Evolutionary conservation across 2,797 vertebrate genomes (phyloP), one percentile per base, ranked within the genome.

Genomic region (Rousettus madagascariensis): DNA sequence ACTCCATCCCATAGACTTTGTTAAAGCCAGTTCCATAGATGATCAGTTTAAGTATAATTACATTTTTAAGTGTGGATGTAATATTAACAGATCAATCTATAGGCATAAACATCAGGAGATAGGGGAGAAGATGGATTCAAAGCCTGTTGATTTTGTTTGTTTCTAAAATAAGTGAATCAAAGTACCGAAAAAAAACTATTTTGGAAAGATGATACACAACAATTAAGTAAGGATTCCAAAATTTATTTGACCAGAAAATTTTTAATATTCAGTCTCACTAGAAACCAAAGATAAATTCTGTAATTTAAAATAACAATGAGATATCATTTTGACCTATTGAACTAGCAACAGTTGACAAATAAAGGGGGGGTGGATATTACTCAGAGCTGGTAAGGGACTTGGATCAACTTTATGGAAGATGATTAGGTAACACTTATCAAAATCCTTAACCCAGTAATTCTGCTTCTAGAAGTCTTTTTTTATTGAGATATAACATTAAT

Each of bases 21-120:
- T 90, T 90, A 95, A 93, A 95, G 20, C 19, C 71, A 51, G 46
- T 79, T 96, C 59, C 80, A 43, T 86, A 95, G 93, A 83, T 69
- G 66, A 92, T 94, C 51, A 8, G 15, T 87, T 69, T 79, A 69
- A 13, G 38, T 65, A 43, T 36, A 26, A 68, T 66, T 90, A 82
- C 22, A 72, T 55, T 71, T 63, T 53, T 41, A 65, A 68, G 5
- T 85, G 10, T 91, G 30, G 5, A 71, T 80, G 11, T 46, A 85
- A 90, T 17, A 92, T 63, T 63, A 87, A 59, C 13, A 80, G 49
- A 19, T n/a, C 33, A 79, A 43, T 86, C 43, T 92, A 77, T 91
- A 94, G 71, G 46, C 49, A 95, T 36, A 92, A 95, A 83, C 8
- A 87, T 74, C 57, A 78, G 28, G 41, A 79, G 36, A 85, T 72